Evolutionary conservation across 2,113 vertebrate species (phyloP).

Genomic region (Crocuta crocuta): DNA sequence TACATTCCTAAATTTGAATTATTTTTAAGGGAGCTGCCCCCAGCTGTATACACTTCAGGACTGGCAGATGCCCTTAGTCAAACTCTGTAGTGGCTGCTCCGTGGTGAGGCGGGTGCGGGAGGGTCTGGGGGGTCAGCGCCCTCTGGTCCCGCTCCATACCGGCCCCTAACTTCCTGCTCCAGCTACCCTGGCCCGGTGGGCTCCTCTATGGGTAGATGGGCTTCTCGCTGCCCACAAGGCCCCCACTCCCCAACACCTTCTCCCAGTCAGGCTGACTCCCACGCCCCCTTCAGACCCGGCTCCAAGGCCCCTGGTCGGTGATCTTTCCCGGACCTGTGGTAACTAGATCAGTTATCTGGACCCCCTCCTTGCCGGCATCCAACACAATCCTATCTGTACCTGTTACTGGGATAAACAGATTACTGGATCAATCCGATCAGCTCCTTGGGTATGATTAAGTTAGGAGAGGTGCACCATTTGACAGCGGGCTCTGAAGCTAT

Average conservation of each 20-base stretch:
- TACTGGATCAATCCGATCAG: neutral
- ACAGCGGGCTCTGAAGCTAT: neutral
- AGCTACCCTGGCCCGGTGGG: neutral
- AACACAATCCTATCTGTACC: neutral
- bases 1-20: neutral
- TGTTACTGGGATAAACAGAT: neutral
- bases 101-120: too few species aligned
- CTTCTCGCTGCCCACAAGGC: neutral
- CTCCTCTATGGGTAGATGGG: neutral
- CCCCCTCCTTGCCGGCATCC: neutral
- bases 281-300: neutral
- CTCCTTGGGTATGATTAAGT: neutral
- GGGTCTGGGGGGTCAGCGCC: neutral
- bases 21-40: neutral
- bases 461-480: neutral
- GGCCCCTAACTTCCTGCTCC: neutral
- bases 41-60: neutral
- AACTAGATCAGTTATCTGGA: neutral
- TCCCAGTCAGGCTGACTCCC: too few species aligned
- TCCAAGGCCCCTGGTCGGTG: neutral
- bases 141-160: neutral
- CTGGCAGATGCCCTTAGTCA: neutral
- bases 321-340: neutral
- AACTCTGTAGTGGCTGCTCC: neutral
- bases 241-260: accelerated